Percentiles rank a stretch among this genome's conserved stretches.
phyloP scores from a whole-genome alignment of 1,140 invertebrate species.

The Cataglyphis hispanica region DNA sequence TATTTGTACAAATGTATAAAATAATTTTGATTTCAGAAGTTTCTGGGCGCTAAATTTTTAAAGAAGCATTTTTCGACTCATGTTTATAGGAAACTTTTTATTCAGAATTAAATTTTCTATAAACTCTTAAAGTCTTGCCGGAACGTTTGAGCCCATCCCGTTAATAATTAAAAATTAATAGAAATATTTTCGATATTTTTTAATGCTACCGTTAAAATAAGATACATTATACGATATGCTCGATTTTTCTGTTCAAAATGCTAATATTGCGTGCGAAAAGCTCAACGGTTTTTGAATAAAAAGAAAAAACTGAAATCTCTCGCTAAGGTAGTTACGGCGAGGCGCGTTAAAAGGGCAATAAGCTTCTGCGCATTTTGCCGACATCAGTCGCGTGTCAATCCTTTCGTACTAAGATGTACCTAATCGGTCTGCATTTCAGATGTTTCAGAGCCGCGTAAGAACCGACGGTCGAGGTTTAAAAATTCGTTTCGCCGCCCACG shows the following conservation, averaged over 20 bases:
- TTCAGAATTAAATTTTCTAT: no score
- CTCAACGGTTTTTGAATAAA: not conserved
- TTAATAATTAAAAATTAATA: no score
- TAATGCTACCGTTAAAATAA: no score
- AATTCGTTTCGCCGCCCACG: constrained; percentile 68
- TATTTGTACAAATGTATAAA: no score
- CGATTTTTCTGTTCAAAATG: not conserved
- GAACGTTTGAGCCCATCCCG: no score
- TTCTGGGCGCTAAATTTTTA: no score
- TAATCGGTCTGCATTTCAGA: constrained; percentile 68
- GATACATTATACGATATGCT: not conserved
- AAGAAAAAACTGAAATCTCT: not conserved
- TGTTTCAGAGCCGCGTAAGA: constrained; percentile 9
- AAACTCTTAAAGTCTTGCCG: no score
- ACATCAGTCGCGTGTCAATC: constrained; percentile 80
- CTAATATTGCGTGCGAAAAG: not conserved
- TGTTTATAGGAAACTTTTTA: no score
- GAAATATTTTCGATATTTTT: no score
- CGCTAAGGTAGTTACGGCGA: not conserved
- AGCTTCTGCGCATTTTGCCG: not conserved
- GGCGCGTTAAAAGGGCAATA: constrained; percentile 2
- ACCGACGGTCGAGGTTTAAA: constrained; percentile 51
- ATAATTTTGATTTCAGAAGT: no score
- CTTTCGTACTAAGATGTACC: constrained; percentile 73
- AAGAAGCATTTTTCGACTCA: no score